phyloP scores from a whole-genome alignment of 37 sponge, comb jelly and placozoan genomes.

The Eunapius fragilis region DNA sequence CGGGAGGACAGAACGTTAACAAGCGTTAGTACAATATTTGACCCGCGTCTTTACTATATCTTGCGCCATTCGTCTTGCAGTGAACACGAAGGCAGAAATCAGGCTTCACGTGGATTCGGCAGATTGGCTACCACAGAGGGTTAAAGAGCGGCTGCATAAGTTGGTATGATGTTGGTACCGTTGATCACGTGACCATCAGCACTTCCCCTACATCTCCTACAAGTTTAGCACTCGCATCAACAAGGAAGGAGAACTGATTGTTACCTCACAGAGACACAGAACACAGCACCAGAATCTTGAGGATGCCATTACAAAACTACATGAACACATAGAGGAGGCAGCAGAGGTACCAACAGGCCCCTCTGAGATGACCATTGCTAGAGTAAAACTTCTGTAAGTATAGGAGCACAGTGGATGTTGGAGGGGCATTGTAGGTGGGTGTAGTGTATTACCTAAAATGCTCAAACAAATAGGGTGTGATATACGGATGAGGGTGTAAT shows the following conservation, averaged over 20 bases:
- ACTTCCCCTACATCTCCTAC: not conserved
- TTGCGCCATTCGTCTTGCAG: constrained; percentile 18
- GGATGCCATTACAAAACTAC: constrained; percentile 64
- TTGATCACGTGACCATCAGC: not conserved
- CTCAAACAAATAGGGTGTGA: too few relatives aligned
- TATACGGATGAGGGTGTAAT: too few relatives aligned
- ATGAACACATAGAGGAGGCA: constrained; percentile 57
- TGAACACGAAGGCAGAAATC: constrained; percentile 87
- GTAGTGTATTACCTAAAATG: too few relatives aligned
- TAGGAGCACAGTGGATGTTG: not conserved
- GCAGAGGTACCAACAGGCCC: constrained; percentile 72
- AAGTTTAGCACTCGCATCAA: constrained; percentile 71
- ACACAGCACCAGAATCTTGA: constrained; percentile 75
- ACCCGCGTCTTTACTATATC: too few relatives aligned
- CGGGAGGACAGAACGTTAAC: constrained; percentile 97
- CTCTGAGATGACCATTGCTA: constrained; percentile 63
- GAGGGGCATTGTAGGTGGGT: not conserved
- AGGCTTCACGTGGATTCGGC: constrained; percentile 81
- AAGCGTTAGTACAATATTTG: constrained; percentile 53
- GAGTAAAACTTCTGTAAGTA: constrained; percentile 71
- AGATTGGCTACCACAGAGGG: constrained; percentile 85
- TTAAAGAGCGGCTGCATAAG: constrained; percentile 58
- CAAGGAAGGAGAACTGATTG: constrained; percentile 73
- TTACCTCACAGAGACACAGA: constrained; percentile 64
- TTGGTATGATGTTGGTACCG: constrained; percentile 26